Conservation (phyloP, 1,140 invertebrate genomes). For the Thalassaphorura encarpata region DNA sequence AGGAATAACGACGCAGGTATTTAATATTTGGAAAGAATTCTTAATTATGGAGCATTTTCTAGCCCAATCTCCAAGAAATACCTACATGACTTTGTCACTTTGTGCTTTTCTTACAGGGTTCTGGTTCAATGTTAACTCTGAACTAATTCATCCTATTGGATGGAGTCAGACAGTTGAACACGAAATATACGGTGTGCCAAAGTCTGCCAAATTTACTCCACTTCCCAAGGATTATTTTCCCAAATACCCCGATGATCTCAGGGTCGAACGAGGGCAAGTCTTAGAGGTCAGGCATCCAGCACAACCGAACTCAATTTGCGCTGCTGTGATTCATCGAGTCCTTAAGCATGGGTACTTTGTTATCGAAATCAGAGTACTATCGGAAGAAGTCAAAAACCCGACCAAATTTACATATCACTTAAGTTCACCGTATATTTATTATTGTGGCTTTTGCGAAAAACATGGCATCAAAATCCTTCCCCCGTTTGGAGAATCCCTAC, state of each 20-base stretch:
- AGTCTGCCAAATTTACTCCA: conserved; percentile 57
- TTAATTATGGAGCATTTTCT: background rate
- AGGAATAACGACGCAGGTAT: background rate
- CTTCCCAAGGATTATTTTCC: conserved; percentile 7
- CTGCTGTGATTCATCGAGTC: conserved; percentile 84
- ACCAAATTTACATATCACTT: conserved; percentile 56
- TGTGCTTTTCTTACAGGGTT: conserved; percentile 44
- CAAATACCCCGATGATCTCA: background rate
- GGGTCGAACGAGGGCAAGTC: background rate
- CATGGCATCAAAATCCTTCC: conserved; percentile 74
- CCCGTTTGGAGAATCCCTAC: conserved; percentile 59
- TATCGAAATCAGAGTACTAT: conserved; percentile 55
- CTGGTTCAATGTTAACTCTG: conserved; percentile 92
- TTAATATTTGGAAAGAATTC: background rate
- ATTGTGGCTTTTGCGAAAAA: conserved; percentile 81
- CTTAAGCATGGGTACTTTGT: conserved; percentile 75
- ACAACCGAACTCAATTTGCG: conserved; percentile 85
- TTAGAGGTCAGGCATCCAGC: conserved; percentile 86
- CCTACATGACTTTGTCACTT: background rate
- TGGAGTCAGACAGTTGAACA: conserved; percentile 80
- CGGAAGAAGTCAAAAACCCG: background rate
- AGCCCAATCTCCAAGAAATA: background rate
- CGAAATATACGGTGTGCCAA: conserved; percentile 60
- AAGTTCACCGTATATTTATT: conserved; percentile 85
- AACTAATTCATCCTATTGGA: conserved; percentile 85